Base-by-base conservation (phyloP, 1,140 invertebrate species). In the Aphaenogaster ashmeadi region DNA sequence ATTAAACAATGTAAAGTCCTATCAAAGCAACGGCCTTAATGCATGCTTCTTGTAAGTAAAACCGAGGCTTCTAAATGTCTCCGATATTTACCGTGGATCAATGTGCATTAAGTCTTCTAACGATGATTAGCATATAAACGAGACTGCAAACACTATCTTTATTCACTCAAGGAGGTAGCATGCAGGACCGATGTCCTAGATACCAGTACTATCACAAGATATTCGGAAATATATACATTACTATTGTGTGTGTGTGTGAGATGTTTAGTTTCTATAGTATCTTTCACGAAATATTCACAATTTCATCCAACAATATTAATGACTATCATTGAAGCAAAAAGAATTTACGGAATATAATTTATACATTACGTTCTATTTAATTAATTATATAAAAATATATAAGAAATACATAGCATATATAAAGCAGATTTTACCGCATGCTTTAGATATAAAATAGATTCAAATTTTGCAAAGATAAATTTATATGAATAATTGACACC, bases 71-170 rank as follows among this genome's bases (percentile, higher is more conserved):
- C 21, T 5, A 80, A 54, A 38, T 54, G 33, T 69, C 36, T 38
- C 33, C 18, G 27, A 79, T 64, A 80, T 79, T 47, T 21, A 66
- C 13, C 21, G 7, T 44, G n/a, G 8, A 80, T 80, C 36, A 80
- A 80, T 67, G 27, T 27, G 62, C 33, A 54, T 21, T 41, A 52
- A 33, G 18, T 79, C 77, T 58, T 56, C 33, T 8, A 50, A 84
- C 3, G 9, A 74, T 56, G 27, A 84, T 84, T 74, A 84, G 21
- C 54, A 84, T 84, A 84, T 36, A 84, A 84, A 84, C 60, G 27
- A 75, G 13, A 13, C 44, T 74, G 52, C 44, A 36, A 74, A 84
- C 41, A 74, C 21, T 58, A 50, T 62, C 50, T 74, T 60, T 21
- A 75, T 75, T 74, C 18, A 27, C 13, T 54, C 44, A 52, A 67